These are phyloP conservation scores for Chionomys nivalis DNA, from an alignment of 2,113 vertebrate genomes.

Conservation along the genomic window DNA sequence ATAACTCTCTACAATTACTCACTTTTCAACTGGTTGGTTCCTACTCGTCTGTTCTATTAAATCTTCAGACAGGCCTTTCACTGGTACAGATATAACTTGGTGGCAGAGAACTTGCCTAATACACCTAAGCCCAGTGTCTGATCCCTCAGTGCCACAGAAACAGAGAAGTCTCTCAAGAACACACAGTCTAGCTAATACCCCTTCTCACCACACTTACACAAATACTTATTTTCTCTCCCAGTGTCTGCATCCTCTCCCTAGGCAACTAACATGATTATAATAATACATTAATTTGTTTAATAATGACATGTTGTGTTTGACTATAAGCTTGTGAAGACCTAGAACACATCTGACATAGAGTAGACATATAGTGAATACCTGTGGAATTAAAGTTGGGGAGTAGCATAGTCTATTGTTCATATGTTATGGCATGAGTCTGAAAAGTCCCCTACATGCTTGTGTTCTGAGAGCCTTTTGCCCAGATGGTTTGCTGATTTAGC, in stretches of 20 bases:
- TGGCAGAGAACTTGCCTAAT: background rate
- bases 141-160: background rate
- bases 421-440: background rate
- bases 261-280: background rate
- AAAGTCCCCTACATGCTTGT: background rate
- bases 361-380: background rate
- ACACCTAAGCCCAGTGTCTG: background rate
- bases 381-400: background rate
- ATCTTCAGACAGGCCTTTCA: background rate
- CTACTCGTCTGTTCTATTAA: background rate
- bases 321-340: background rate
- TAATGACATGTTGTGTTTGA: background rate
- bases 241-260: background rate
- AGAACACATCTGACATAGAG: background rate
- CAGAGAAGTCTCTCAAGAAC: background rate
- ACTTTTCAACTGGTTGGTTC: constrained; percentile 44
- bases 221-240: background rate
- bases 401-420: constrained; percentile 43
- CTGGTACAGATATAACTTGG: background rate
- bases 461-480: background rate
- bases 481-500: background rate
- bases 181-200: background rate
- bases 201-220: background rate
- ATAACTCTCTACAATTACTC: background rate
- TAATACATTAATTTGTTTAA: background rate